Evolutionary conservation across 1,140 invertebrate species (phyloP).

Genomic region (Drosophila prosaltans): DNA sequence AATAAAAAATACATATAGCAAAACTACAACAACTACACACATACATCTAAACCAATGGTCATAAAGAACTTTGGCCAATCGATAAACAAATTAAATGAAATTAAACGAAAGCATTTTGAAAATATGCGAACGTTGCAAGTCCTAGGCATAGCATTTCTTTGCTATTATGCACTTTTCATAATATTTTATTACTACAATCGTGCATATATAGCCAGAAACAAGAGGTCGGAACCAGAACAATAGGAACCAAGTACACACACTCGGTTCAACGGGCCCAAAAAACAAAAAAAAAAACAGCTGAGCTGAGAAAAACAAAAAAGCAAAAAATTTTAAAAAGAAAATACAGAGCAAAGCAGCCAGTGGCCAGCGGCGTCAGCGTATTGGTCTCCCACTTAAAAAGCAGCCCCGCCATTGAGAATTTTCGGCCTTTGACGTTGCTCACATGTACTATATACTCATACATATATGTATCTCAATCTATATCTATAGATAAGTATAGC

Average conservation of each 20-base stretch:
- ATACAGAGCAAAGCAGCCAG: slow-evolving; percentile 42
- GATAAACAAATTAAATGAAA: slow-evolving; percentile 21
- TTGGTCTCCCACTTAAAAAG: slow-evolving; percentile 52
- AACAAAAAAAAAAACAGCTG: slow-evolving; percentile 40
- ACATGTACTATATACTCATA: slow-evolving; percentile 26
- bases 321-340: slow-evolving; percentile 17
- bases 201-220: slow-evolving; percentile 48
- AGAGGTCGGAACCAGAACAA: slow-evolving; percentile 12
- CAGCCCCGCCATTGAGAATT: slow-evolving; percentile 66
- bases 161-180: slow-evolving; percentile 72
- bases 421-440: slow-evolving; percentile 64
- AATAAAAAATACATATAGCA: slow-evolving; percentile 27
- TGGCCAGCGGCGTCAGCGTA: slow-evolving; percentile 21
- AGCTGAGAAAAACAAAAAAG: not conserved
- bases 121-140: slow-evolving; percentile 64
- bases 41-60: slow-evolving; percentile 11
- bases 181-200: slow-evolving; percentile 74
- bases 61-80: slow-evolving; percentile 6
- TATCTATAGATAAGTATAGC: slow-evolving; percentile 30
- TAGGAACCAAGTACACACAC: not conserved
- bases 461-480: slow-evolving; percentile 25
- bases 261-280: slow-evolving; percentile 18
- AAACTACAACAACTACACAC: slow-evolving; percentile 30
- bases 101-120: not conserved
- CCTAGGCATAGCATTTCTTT: slow-evolving; percentile 58